Evolutionary conservation across 2,888 invertebrate genomes (phyloP).

Genomic region (Sicus ferrugineus): DNA sequence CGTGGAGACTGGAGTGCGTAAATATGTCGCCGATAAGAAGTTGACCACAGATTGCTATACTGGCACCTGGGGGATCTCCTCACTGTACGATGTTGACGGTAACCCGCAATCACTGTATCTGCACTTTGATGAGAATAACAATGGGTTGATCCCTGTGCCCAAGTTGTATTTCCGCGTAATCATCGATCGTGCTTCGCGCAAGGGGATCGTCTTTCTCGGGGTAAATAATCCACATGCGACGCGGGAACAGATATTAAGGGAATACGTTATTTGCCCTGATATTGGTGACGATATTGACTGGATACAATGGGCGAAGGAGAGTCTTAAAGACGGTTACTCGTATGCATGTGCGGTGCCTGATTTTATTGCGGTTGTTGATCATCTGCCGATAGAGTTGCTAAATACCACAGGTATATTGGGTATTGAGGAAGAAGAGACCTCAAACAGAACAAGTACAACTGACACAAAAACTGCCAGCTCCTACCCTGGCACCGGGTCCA

Average conservation of each 20-base stretch:
- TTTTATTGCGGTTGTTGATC: slow-evolving; percentile 47
- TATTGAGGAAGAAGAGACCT: slow-evolving; percentile 29
- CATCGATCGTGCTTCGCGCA: slow-evolving; percentile 61
- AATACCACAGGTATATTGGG: slow-evolving; percentile 50
- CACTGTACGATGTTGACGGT: slow-evolving; percentile 64
- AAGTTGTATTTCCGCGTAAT: slow-evolving; percentile 68
- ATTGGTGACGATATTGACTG: slow-evolving; percentile 50
- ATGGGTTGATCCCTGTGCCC: slow-evolving; percentile 66
- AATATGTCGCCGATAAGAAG: slow-evolving; percentile 58
- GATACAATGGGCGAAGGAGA: slow-evolving; percentile 50
- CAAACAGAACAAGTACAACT: background rate
- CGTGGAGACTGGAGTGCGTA: slow-evolving; percentile 65
- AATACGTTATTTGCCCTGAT: slow-evolving; percentile 52
- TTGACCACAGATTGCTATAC: slow-evolving; percentile 66
- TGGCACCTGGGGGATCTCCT: slow-evolving; percentile 68
- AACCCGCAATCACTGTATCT: slow-evolving; percentile 58
- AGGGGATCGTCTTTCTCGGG: slow-evolving; percentile 68
- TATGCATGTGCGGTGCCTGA: slow-evolving; percentile 53
- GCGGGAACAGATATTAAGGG: slow-evolving; percentile 44
- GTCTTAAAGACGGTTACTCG: slow-evolving; percentile 50
- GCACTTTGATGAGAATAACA: slow-evolving; percentile 52
- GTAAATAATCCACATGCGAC: slow-evolving; percentile 58
- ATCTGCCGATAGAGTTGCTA: slow-evolving; percentile 48
- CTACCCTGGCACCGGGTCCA: background rate
- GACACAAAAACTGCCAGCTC: too few relatives aligned